Base-by-base conservation (phyloP, 2,113 vertebrate genomes). In the Leptodactylus fuscus region DNA sequence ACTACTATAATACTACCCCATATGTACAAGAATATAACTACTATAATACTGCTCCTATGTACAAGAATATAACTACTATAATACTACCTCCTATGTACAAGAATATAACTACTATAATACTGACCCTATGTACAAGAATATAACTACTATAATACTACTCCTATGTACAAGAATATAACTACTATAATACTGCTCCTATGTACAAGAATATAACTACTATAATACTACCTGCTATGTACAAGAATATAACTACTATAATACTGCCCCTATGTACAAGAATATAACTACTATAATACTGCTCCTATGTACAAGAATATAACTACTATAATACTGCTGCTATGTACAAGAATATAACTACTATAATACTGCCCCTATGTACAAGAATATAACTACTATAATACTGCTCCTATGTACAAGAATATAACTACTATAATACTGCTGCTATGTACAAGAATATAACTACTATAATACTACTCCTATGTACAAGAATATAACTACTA, bases 71-170 rank as follows among this genome's bases (percentile, higher is more conserved):
- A 60, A 60, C 58, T 60, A 60, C 58, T 60, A 60, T 12, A 60
- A 60, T 60, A 60, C 58, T 60, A 24, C 46, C 55, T 27, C n/a
- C 58, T 60, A 60, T 60, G n/a, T 60, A 60, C n/a, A 60, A 60
- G 58, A 60, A 27, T 60, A 60, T 60, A 60, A 27, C 58, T 60
- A 60, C 58, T 60, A 60, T 60, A 60, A 60, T 60, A 60, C 58
- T 60, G 58, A n/a, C 55, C 53, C 58, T 60, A 60, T 60, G 7
- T 60, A 60, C 58, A 60, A 60, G 58, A 27, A 27, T 60, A 60
- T 60, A 60, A 60, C 58, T 60, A 60, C 58, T 60, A 60, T 27
- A 60, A 60, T 60, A 60, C 58, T 27, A 24, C 58, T 3, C 58
- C 58, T 60, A 60, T 60, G 9, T 60, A 60, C 58, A 60, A 27